phyloP scores from a whole-genome alignment of 2,113 vertebrate genomes.

The Bothrops jararaca region DNA sequence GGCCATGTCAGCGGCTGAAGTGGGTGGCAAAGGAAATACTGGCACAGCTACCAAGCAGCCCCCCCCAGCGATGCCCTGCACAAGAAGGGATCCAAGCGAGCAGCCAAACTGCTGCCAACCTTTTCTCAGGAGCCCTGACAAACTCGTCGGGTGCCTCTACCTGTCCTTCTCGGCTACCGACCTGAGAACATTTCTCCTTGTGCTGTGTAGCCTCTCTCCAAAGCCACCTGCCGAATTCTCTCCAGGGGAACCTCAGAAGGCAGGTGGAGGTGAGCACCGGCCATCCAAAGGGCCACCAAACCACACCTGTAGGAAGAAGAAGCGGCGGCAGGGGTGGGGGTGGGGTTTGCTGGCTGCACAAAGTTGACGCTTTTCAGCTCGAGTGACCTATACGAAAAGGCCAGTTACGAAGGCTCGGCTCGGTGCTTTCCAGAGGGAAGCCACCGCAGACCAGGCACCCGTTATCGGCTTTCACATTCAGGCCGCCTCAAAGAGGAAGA shows the following conservation, averaged over 20 bases:
- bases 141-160: accelerated
- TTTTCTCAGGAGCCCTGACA: too few relatives aligned
- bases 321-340: neutral
- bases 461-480: neutral
- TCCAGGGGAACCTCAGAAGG: constrained; percentile 63
- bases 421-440: too few relatives aligned
- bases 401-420: too few relatives aligned
- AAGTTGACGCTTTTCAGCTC: neutral
- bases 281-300: constrained; percentile 29
- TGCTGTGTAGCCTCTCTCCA: constrained; percentile 74
- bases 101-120: neutral
- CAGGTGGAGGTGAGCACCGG: constrained; percentile 59
- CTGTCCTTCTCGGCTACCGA: constrained; percentile 32
- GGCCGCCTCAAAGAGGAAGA: too few relatives aligned
- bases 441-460: neutral
- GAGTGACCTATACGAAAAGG: neutral
- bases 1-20: constrained; percentile 80
- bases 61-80: neutral
- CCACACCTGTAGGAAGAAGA: neutral
- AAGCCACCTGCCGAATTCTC: constrained; percentile 70
- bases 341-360: neutral
- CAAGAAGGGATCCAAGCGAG: too few relatives aligned
- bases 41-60: too few relatives aligned
- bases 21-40: neutral
- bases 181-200: constrained; percentile 94